Percentiles rank a stretch among this genome's conserved stretches.
Evolutionary conservation across 2,113 vertebrate genomes (phyloP).

Genomic region (Ciconia boyciana): DNA sequence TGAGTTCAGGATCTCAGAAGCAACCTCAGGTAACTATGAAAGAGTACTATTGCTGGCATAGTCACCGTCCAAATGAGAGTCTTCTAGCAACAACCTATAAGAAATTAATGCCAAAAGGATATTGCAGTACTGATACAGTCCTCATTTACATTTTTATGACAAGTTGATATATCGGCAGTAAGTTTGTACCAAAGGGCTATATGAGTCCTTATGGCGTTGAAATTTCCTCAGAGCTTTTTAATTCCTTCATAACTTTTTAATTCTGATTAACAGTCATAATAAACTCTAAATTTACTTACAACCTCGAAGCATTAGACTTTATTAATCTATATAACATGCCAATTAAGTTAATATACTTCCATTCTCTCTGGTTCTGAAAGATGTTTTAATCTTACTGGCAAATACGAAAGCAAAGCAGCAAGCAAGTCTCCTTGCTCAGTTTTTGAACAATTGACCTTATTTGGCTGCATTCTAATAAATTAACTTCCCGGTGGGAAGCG

Average conservation of each 20-base stretch:
- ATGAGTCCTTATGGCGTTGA: not conserved
- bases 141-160: constrained; percentile 22
- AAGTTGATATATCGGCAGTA: not conserved
- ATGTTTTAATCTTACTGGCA: constrained; percentile 1
- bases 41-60: not conserved
- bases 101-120: not conserved
- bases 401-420: not conserved
- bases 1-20: not conserved
- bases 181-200: not conserved
- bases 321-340: constrained; percentile 43
- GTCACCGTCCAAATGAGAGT: not conserved
- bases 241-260: constrained; percentile 8
- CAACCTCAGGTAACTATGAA: not conserved
- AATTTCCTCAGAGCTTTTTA: constrained; percentile 25
- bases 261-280: constrained; percentile 48
- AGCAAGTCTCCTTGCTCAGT: not conserved
- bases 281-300: constrained; percentile 42
- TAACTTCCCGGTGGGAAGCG: not conserved
- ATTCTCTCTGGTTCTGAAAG: not conserved
- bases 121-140: not conserved
- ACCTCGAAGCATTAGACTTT: not conserved
- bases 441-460: not conserved
- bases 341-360: constrained; percentile 22
- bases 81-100: not conserved
- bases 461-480: not conserved